These are phyloP conservation scores for Cettia cetti DNA, from an alignment of 2,113 vertebrate species.

Conservation along the genomic window DNA sequence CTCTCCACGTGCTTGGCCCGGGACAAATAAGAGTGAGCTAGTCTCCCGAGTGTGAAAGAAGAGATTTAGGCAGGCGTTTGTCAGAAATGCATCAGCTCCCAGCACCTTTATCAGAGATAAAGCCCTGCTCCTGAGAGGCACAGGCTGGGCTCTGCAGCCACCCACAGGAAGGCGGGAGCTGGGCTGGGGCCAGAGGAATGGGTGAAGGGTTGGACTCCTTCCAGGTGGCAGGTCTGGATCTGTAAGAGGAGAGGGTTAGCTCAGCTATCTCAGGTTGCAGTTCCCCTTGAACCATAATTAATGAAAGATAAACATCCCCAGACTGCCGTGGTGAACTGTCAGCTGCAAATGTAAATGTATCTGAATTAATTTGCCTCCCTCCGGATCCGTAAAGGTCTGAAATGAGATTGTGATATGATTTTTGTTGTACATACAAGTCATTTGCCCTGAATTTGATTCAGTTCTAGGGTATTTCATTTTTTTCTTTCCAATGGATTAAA, in stretches of 20 bases:
- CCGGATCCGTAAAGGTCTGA: background rate
- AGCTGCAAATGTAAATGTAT: conserved; percentile 7
- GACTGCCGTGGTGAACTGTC: conserved; percentile 18
- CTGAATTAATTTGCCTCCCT: conserved; percentile 1
- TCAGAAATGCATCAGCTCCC: background rate
- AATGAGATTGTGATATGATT: background rate
- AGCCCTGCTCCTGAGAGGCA: background rate
- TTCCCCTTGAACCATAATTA: conserved; percentile 56
- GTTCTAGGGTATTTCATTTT: background rate
- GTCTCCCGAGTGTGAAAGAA: background rate
- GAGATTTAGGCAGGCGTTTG: background rate
- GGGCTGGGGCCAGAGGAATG: background rate
- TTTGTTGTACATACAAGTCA: background rate
- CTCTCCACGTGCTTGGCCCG: background rate
- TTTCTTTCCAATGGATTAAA: background rate
- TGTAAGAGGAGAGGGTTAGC: conserved; percentile 40
- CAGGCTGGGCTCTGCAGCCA: accelerated
- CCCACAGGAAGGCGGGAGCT: accelerated
- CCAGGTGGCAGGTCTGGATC: background rate
- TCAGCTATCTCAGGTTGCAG: conserved; percentile 40
- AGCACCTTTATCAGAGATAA: background rate
- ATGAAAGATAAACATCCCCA: conserved; percentile 45
- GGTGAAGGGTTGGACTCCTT: conserved; percentile 23
- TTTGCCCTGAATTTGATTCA: background rate
- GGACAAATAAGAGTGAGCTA: background rate